These are phyloP conservation scores for Ia io DNA, from an alignment of 2,113 vertebrate genomes.

Conservation along the genomic window DNA sequence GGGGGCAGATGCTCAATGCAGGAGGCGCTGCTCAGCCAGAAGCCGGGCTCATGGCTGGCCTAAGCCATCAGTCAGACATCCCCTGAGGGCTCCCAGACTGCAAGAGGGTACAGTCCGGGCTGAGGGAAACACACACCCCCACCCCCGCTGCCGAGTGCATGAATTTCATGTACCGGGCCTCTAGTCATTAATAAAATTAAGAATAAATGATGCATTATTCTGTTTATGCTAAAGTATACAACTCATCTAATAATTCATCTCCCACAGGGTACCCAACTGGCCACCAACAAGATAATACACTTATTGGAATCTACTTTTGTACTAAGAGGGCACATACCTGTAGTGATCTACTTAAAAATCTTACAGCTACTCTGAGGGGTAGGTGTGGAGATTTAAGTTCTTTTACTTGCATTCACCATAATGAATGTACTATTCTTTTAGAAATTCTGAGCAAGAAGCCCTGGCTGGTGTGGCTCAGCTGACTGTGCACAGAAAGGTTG, in stretches of 20 bases:
- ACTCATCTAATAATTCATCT: neutral
- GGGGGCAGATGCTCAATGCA: too few relatives aligned
- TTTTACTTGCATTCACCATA: neutral
- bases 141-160: too few relatives aligned
- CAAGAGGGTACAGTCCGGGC: too few relatives aligned
- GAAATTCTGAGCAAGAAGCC: neutral
- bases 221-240: constrained; percentile 43
- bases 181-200: neutral
- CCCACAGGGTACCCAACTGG: neutral
- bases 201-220: neutral
- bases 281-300: neutral
- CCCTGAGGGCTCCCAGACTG: too few relatives aligned
- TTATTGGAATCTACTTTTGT: neutral
- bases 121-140: too few relatives aligned
- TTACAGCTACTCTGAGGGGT: neutral
- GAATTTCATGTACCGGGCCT: too few relatives aligned
- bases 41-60: too few relatives aligned
- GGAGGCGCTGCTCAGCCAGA: too few relatives aligned
- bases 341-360: neutral
- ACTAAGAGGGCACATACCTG: neutral
- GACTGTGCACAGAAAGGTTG: neutral
- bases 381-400: neutral
- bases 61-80: too few relatives aligned
- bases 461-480: neutral
- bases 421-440: neutral